Percentiles rank a stretch among this genome's conserved stretches.
Evolutionary conservation across 2,888 invertebrate species (phyloP).

Genomic region (Sturmia bella): DNA sequence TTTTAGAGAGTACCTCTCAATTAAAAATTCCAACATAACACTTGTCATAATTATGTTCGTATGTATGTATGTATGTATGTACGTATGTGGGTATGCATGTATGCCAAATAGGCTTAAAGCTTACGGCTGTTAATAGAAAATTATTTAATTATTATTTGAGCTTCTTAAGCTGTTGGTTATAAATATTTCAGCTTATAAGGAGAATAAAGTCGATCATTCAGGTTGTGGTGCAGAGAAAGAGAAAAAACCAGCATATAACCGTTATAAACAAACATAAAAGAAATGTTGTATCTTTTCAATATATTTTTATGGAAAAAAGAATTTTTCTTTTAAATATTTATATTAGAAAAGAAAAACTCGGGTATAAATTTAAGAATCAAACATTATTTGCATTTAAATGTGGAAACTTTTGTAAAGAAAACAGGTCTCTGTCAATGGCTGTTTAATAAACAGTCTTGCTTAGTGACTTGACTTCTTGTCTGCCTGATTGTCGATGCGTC

Average conservation of each 20-base stretch:
- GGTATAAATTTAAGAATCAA: conserved; percentile 40
- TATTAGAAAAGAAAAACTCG: conserved; percentile 31
- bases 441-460: conserved; percentile 40
- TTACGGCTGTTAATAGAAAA: conserved; percentile 2
- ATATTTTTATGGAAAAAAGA: conserved; percentile 27
- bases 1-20: neutral
- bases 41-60: conserved; percentile 6
- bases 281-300: conserved; percentile 1
- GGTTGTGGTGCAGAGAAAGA: neutral
- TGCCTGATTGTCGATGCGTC: conserved; percentile 29
- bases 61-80: neutral
- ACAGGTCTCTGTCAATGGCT: conserved; percentile 66
- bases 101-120: conserved; percentile 6
- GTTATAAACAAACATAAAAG: conserved; percentile 36
- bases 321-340: conserved; percentile 39
- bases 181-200: conserved; percentile 34
- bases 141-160: conserved; percentile 17
- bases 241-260: conserved; percentile 47
- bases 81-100: no score
- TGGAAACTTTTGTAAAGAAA: conserved; percentile 51
- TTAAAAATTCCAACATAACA: neutral
- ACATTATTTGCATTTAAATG: conserved; percentile 64
- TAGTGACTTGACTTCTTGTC: conserved; percentile 26
- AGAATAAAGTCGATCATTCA: conserved; percentile 42
- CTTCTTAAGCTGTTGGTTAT: conserved; percentile 43